Base-by-base conservation (phyloP, 2,888 invertebrate species). In the Tineola bisselliella region DNA sequence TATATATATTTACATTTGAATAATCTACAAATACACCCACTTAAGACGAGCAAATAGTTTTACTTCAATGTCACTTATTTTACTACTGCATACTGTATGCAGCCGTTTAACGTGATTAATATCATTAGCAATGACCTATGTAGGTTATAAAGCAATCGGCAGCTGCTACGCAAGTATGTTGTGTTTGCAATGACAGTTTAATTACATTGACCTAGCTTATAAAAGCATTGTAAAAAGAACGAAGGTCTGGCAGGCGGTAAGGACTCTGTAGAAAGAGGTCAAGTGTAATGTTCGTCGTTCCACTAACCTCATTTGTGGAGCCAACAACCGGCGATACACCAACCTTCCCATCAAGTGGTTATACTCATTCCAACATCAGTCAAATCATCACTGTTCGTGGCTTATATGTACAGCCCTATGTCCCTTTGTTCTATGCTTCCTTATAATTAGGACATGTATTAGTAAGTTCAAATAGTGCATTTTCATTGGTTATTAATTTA, bases 241-340 rank as follows among this genome's bases (percentile, higher is more conserved):
- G 86, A 87, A 87, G 86, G 84, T 82, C 86, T 84, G 82, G 81
- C 76, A 30, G 79, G 84, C 83, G 83, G 84, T 86, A 84, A 86
- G 87, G 86, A 87, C 86, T 86, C 78, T 69, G 67, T 76, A 71
- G 73, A 87, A 61, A 86, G 87, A 83, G 87, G 87, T 87, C 87
- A 86, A 87, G 86, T 86, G 86, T 84, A 86, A 81, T 81, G 79
- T 79, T 72, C 79, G 79, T 82, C 75, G 86, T 81, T 84, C 84
- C 76, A 86, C 84, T 87, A 80, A 81, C 87, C 87, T 87, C 84
- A 86, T 87, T 87, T 43, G 77, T 72, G 71, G 72, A 75, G 68
- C 71, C 67, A 74, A 72, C 70, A 74, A 31, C 58, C 58, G 58
- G 6, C 31, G 5, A 31, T 25, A 17, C 58, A 33, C 54, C 10